Base-by-base conservation (phyloP, 2,888 invertebrate genomes). In the Caenorhabditis afra region DNA sequence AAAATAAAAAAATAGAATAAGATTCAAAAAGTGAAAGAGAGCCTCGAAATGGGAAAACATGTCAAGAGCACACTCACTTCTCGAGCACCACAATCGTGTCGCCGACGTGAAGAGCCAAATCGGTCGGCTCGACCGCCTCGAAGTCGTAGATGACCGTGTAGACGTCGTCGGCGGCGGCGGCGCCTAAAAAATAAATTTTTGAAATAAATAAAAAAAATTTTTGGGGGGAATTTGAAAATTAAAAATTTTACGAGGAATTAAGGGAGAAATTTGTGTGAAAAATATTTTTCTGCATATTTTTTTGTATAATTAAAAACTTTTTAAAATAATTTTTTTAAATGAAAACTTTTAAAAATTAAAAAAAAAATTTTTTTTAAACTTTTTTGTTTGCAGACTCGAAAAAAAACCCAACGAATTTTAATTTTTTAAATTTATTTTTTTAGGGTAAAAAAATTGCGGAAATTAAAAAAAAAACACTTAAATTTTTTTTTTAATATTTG, bases 111-210 rank as follows among this genome's bases (percentile, higher is more conserved):
- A 89, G 73, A 7, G 87, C 73, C 76, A 99, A 92, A 92, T 99
- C 99, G 0, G 96, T 97, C 0, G 94, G 92, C 91, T 98, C 98
- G 7, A 93, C 92, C 0, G 96, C 96, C 67, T 94, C 93, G 91
- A 97, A 97, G 1, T 95, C 95, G 91, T 96, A 97, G 66, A 95
- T 93, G 23, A 96, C 95, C 78, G 95, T 93, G 91, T 95, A 96
- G 84, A 85, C 87, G 8, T 47, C n/a, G 11, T 23, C 47, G 23
- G 20, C n/a, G n/a, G n/a, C n/a, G n/a, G n/a, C n/a, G n/a, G n/a
- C n/a, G n/a, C n/a, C n/a, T n/a, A n/a, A n/a, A n/a, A n/a, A n/a
- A n/a, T n/a, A n/a, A n/a, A n/a, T n/a, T n/a, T n/a, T n/a, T n/a
- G n/a, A n/a, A n/a, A n/a, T n/a, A 35, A 18, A 23, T 14, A 44